Evolutionary conservation across 2,113 vertebrate genomes (phyloP).

Genomic region (Eublepharis macularius): DNA sequence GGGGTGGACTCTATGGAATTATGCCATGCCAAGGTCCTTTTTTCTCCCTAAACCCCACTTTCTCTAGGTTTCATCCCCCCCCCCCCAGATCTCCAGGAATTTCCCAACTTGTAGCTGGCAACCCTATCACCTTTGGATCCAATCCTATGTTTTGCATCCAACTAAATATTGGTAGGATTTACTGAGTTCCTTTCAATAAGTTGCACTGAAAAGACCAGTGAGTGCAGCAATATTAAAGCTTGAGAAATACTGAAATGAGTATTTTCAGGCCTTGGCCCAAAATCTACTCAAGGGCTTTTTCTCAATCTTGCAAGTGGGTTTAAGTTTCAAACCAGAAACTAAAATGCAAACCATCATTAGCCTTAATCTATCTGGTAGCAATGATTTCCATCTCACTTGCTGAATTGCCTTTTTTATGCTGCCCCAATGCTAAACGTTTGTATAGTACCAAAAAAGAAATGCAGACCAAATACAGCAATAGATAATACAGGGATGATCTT

Average conservation of each 20-base stretch:
- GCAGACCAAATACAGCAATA: constrained; percentile 46
- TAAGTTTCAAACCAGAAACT: constrained; percentile 25
- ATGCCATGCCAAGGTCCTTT: no score
- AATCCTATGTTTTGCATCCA: no score
- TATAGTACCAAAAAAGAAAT: constrained; percentile 54
- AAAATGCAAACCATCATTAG: constrained; percentile 44
- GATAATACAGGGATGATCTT: constrained; percentile 26
- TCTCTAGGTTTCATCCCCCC: no score
- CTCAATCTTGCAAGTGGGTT: constrained; percentile 4
- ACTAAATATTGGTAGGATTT: no score
- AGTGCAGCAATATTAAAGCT: no score
- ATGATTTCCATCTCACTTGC: constrained; percentile 41
- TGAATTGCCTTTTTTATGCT: neutral
- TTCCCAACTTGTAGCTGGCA: no score
- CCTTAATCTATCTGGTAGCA: constrained; percentile 35
- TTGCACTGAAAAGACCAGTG: no score
- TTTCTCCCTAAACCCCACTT: no score
- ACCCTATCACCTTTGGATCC: no score
- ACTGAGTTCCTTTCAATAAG: no score
- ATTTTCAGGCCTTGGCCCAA: neutral
- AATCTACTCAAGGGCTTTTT: neutral
- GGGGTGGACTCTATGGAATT: no score
- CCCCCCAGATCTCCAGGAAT: no score
- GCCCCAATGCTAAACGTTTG: constrained; percentile 37
- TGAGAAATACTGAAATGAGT: neutral